Conservation (phyloP, 2,113 vertebrate genomes). For the Lipophrys pholis region DNA sequence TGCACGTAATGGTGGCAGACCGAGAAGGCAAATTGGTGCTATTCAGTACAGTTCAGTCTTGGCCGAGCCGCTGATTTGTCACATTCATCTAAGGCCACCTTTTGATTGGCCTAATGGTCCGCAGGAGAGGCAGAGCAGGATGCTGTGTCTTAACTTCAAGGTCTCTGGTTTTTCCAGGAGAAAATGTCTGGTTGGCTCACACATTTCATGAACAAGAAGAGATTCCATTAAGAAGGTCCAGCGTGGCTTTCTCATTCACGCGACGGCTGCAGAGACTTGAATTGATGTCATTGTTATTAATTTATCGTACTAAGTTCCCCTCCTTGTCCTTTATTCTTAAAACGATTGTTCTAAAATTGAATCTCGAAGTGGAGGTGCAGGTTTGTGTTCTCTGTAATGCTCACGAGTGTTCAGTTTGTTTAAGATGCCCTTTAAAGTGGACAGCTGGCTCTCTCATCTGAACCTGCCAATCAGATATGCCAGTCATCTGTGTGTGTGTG, state of each 20-base stretch:
- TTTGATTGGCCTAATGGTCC: slow-evolving; percentile 66
- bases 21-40: slow-evolving; percentile 72
- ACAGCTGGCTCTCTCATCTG: slow-evolving; percentile 74
- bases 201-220: slow-evolving; percentile 3
- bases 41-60: slow-evolving; percentile 65
- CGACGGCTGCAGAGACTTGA: not conserved
- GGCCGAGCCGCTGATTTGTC: slow-evolving; percentile 68
- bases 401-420: slow-evolving; percentile 29
- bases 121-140: slow-evolving; percentile 28
- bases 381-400: too few species aligned
- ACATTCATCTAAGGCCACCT: slow-evolving; percentile 64
- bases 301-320: not conserved
- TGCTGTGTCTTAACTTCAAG: slow-evolving; percentile 19
- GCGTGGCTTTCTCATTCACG: not conserved
- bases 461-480: slow-evolving; percentile 75
- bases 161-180: slow-evolving; percentile 11
- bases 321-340: not conserved
- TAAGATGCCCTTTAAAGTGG: slow-evolving; percentile 64
- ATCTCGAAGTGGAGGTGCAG: not conserved
- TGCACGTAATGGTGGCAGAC: slow-evolving; percentile 71
- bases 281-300: not conserved
- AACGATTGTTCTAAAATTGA: not conserved
- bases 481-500: slow-evolving; percentile 54
- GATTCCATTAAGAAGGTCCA: not conserved
- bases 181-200: slow-evolving; percentile 13